Base-by-base conservation (phyloP, 1,140 invertebrate genomes). In the Ctenoplectra terminalis region DNA sequence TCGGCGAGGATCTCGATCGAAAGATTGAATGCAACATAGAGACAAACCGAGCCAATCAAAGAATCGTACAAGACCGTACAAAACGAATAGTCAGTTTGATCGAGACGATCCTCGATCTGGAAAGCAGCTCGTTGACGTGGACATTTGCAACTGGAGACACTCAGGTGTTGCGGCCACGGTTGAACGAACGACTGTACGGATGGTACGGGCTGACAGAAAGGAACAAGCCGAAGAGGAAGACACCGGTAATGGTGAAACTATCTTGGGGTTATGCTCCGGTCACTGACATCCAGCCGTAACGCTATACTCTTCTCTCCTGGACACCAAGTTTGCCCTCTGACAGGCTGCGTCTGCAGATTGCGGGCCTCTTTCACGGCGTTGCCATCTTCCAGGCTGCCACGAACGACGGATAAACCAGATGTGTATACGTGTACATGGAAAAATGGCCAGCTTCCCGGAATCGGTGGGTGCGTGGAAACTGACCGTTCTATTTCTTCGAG, bases 211-310 rank as follows among this genome's bases (percentile, higher is more conserved):
- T 73, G 85, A 79, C 76, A 70, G 81, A 84, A 85, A 89, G 86
- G 83, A 84, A 77, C 84, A 82, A 83, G 82, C 77, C 80, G 84
- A 88, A 9, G 29, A 88, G 66, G 66, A 77, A 77, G 64, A 78
- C 34, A 84, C 26, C 81, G 83, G 88, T 87, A 90, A 87, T 90
- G 89, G 90, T 91, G 89, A 90, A 92, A 92, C 88, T 90, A 90
- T 91, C 90, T 88, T 87, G 88, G 89, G 91, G 90, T 92, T 90
- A 92, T 89, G 90, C 90, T 92, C 89, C 90, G 91, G 91, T 91
- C 90, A 91, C 91, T 91, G 91, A 91, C 91, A 90, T 91, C 91
- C 85, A 84, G 77, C 81, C 77, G 88, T 89, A 84, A 87, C 82
- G 82, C 77, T 74, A 77, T 83, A 81, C 73, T 81, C 79, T 82